Percentiles rank a stretch among this genome's conserved stretches.
Conservation (phyloP, 2,797 vertebrate genomes). For the Spinibarbus caldwelli region DNA sequence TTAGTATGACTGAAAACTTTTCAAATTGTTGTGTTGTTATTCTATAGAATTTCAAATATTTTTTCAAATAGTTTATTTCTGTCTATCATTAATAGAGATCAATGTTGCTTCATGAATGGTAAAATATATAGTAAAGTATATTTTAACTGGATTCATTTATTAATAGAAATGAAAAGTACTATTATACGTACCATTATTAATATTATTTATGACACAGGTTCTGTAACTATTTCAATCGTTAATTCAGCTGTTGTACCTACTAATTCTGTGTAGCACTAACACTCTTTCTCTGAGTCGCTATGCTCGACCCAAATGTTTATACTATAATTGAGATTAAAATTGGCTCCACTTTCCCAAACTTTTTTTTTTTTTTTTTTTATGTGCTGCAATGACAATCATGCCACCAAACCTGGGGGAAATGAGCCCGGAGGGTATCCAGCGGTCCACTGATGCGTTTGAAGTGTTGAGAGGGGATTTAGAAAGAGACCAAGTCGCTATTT, state of each 20-base stretch:
- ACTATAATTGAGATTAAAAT: slow-evolving; percentile 53
- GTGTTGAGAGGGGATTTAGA: slow-evolving; percentile 47
- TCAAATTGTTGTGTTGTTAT: background rate
- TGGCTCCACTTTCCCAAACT: slow-evolving; percentile 50
- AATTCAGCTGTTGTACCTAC: background rate
- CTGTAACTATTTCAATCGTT: background rate
- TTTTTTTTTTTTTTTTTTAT: slow-evolving; percentile 53
- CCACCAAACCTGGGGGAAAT: slow-evolving; percentile 56
- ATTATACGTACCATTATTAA: background rate
- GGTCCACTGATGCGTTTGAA: slow-evolving; percentile 50
- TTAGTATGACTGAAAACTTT: background rate
- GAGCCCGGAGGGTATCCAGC: slow-evolving; percentile 48
- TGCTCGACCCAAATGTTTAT: slow-evolving; percentile 44
- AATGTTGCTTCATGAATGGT: too few species aligned
- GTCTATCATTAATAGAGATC: background rate
- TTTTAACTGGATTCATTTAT: background rate
- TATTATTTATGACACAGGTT: background rate
- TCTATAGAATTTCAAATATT: background rate
- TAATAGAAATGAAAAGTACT: background rate
- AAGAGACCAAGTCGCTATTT: slow-evolving; percentile 60
- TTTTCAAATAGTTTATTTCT: background rate
- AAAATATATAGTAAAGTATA: background rate
- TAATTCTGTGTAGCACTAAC: background rate
- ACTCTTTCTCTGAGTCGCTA: background rate
- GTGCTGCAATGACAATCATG: slow-evolving; percentile 33